Evolutionary conservation across 30 jellyfish, hydroid and myxozoan genomes (phyloP).

Genomic region (Aurelia sp.): DNA sequence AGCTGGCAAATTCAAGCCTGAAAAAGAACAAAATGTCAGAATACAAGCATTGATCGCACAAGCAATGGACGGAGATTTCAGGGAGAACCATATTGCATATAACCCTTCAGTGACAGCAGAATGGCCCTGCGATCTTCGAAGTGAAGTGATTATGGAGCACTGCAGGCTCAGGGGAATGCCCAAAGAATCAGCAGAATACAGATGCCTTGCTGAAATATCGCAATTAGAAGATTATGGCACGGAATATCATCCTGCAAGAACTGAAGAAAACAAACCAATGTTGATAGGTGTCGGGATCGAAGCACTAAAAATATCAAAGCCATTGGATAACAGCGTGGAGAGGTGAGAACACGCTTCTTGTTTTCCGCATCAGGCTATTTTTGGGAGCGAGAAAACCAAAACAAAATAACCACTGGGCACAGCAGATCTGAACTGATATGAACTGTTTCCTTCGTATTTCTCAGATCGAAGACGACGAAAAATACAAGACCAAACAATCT

Average conservation of each 20-base stretch:
- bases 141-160: conserved; percentile 85
- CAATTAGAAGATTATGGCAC: conserved; percentile 87
- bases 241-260: conserved; percentile 78
- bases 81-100: conserved; percentile 94
- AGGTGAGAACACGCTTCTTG: conserved; percentile 71
- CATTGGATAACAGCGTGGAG: conserved; percentile 72
- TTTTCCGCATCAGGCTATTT: conserved; percentile 16
- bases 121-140: conserved; percentile 91
- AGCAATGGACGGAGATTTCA: conserved; percentile 87
- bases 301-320: conserved; percentile 73
- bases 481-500: no score
- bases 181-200: conserved; percentile 78
- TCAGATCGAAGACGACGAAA: no score
- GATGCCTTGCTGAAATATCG: conserved; percentile 71
- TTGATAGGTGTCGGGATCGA: conserved; percentile 94
- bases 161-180: conserved; percentile 89
- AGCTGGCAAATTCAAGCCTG: conserved; percentile 71
- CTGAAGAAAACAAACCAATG: conserved; percentile 77
- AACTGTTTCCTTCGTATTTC: no score
- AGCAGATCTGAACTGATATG: no score
- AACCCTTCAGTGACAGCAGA: conserved; percentile 79
- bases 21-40: conserved; percentile 45
- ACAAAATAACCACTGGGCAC: no score
- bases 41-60: conserved; percentile 88
- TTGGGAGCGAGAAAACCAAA: neutral